Percentiles rank a stretch among this genome's conserved stretches.
Evolutionary conservation across 35 echinoderm and acorn worm genomes (phyloP).

Genomic region (Antedon bifida): DNA sequence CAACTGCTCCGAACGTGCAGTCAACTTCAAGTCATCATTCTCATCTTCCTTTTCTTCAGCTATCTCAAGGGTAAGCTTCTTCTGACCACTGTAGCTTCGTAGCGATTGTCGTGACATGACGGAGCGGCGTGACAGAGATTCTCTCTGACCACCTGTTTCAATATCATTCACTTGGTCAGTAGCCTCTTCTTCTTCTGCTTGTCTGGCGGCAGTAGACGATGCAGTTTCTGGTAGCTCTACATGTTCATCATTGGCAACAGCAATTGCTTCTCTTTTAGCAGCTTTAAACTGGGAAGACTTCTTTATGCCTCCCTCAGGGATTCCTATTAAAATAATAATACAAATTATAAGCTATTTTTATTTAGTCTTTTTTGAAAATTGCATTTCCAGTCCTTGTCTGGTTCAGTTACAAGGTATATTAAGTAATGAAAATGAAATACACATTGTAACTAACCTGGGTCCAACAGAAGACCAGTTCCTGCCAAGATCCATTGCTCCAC

Average conservation of each 20-base stretch:
- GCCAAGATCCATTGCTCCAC: constrained; percentile 50
- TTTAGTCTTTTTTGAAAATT: too few species aligned
- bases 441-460: constrained; percentile 33
- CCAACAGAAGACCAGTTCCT: constrained; percentile 59
- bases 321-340: not conserved
- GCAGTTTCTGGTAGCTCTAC: not conserved
- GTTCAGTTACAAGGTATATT: not conserved
- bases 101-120: constrained; percentile 25
- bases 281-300: not conserved
- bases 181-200: constrained; percentile 28
- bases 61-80: constrained; percentile 12
- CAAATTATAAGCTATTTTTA: not conserved
- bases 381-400: not conserved
- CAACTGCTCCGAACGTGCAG: constrained; percentile 35
- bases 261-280: not conserved
- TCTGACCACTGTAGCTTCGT: constrained; percentile 16
- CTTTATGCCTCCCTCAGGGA: not conserved
- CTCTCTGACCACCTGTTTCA: not conserved
- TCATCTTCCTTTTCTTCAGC: constrained; percentile 25
- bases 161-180: constrained; percentile 9
- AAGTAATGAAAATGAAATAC: not conserved
- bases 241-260: not conserved
- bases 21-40: constrained; percentile 36
- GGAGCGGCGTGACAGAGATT: constrained; percentile 20
- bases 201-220: not conserved